These are phyloP conservation scores for Ichneumoninae sp. DNA, from an alignment of 2,888 invertebrate genomes.

Conservation along the genomic window DNA sequence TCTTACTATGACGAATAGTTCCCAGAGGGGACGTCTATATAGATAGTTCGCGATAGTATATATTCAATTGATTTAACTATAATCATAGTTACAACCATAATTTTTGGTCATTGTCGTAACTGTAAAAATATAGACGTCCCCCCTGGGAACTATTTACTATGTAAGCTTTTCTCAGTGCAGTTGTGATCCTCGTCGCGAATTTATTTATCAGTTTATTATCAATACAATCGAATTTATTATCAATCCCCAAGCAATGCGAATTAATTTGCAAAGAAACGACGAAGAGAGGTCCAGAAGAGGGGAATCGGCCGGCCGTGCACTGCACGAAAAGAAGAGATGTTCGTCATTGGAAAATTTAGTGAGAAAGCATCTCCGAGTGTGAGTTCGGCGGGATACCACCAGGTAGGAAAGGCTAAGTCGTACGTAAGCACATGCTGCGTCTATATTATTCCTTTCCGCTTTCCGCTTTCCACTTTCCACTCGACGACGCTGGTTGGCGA, in stretches of 20 bases:
- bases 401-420: conserved; percentile 25
- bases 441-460: conserved; percentile 36
- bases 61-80: no score
- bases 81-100: no score
- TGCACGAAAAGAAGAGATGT: conserved; percentile 45
- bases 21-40: no score
- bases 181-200: conserved; percentile 4
- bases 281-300: conserved; percentile 14
- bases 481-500: conserved; percentile 29
- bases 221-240: conserved; percentile 55
- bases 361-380: conserved; percentile 36
- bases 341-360: conserved; percentile 58
- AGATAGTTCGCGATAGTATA: no score
- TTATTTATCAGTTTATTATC: conserved; percentile 16
- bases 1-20: no score
- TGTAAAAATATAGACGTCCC: no score
- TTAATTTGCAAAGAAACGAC: conserved; percentile 53
- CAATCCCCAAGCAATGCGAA: conserved; percentile 59
- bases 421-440: conserved; percentile 40
- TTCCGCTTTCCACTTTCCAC: background rate
- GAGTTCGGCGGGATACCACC: background rate
- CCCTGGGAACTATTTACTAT: no score
- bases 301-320: conserved; percentile 50
- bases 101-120: no score
- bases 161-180: background rate